Base-by-base conservation (phyloP, 2,113 vertebrate genomes). In the Phasianus colchicus region DNA sequence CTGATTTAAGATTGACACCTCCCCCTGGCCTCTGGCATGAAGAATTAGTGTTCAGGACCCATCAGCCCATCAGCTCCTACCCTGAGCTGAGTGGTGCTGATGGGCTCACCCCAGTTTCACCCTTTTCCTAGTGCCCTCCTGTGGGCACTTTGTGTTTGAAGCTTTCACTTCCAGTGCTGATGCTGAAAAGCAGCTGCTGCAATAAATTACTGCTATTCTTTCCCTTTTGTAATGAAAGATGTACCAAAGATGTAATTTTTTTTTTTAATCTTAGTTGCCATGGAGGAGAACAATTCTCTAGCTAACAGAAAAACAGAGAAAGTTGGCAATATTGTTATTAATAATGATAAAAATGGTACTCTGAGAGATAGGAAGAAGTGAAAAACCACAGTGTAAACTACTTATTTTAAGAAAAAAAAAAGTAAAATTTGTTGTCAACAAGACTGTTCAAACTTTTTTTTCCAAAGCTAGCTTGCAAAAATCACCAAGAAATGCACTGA, bases 401-500 rank as follows among this genome's bases (percentile, higher is more conserved):
- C 1, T 12, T 69, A 67, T 52, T 88, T 88, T 52, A 77, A 77
- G 88, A 29, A 72, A 45, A 43, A 43, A 69, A 5, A 1, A 2
- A 2, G 13, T 67, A 66, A 77, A 77, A 47, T 5, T 27, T 18
- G 8, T 72, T 30, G 72, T 65, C 69, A 88, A 74, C 47, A 75
- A 34, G 14, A 48, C 12, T 88, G 25, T 81, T 88, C 25, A 88
- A 83, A 48, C 22, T 50, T 60, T 55, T 55, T 84, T 86, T 84
- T 81, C 15, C 52, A 92, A 82, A 95, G 40, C 47, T 61, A 57
- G 15, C 65, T 57, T 24, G n/a, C 22, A 93, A 74, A 95, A 90
- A n/a, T 78, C 43, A 71, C 22, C 10, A 67, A 61, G 22, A 78
- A 78, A 70, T 15, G 6, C 38, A 34, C 43, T 65, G 27, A 43